Percentiles rank a stretch among this genome's conserved stretches.
Conservation (phyloP, 2,113 vertebrate genomes). For the Passer domesticus region DNA sequence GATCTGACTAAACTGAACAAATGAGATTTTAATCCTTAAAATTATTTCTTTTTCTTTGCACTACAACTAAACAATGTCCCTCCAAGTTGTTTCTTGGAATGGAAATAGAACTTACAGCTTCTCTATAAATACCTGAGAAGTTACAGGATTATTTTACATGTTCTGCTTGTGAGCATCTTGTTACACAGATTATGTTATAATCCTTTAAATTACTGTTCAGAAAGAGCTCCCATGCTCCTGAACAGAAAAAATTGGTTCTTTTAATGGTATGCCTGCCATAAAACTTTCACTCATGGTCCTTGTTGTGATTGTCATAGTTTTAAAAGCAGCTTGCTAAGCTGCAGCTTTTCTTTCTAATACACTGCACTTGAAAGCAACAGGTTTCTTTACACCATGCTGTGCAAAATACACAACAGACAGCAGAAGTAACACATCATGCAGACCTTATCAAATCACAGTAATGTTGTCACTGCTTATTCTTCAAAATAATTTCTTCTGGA, state of each 20-base stretch:
- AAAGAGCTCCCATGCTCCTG: neutral
- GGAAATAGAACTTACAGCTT: neutral
- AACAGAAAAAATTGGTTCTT: neutral
- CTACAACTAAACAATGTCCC: neutral
- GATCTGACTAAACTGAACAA: neutral
- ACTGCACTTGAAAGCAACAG: neutral
- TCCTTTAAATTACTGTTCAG: neutral
- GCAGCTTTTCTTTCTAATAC: neutral
- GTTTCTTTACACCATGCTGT: neutral
- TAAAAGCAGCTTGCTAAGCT: neutral
- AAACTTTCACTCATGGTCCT: neutral
- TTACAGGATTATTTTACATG: neutral
- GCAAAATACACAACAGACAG: neutral
- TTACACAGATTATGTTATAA: neutral
- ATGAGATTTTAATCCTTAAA: neutral
- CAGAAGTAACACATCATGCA: neutral
- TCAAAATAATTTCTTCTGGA: neutral
- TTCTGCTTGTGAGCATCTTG: neutral
- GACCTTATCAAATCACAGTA: neutral
- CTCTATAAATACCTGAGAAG: neutral
- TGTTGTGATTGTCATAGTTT: neutral
- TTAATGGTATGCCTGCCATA: neutral
- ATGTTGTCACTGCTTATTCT: neutral
- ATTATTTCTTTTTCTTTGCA: neutral
- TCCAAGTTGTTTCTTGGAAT: neutral